Evolutionary conservation across 2,888 invertebrate genomes (phyloP).

Genomic region (Quadroppia sp.): DNA sequence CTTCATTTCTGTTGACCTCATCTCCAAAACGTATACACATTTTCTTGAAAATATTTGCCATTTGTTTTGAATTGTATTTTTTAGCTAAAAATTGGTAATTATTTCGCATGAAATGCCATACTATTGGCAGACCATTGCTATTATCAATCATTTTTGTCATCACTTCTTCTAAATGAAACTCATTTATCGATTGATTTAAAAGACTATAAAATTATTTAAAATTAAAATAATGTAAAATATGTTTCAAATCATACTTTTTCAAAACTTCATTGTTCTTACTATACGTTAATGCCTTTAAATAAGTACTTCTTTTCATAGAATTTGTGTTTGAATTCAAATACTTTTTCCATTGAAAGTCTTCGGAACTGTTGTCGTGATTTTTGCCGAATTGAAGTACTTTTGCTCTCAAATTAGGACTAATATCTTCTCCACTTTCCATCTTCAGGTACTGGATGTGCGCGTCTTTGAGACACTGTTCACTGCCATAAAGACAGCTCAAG

Average conservation of each 20-base stretch:
- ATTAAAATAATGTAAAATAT: no score
- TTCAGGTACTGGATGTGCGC: not conserved
- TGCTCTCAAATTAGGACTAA: conserved; percentile 30
- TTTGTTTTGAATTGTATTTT: conserved; percentile 21
- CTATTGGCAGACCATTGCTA: conserved; percentile 67
- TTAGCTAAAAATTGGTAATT: conserved; percentile 56
- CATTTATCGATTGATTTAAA: conserved; percentile 67
- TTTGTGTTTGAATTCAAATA: not conserved
- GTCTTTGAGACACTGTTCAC: not conserved
- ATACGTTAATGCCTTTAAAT: conserved; percentile 29
- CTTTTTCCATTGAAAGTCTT: conserved; percentile 36
- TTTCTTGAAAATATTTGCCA: not conserved
- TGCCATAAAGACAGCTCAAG: not conserved
- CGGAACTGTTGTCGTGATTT: not conserved
- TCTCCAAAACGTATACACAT: not conserved
- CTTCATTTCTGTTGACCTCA: not conserved
- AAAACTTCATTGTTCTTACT: not conserved
- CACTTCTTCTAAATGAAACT: conserved; percentile 69
- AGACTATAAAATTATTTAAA: no score
- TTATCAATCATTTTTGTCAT: conserved; percentile 65
- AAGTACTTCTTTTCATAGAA: not conserved
- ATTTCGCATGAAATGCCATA: conserved; percentile 76
- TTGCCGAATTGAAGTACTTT: conserved; percentile 17
- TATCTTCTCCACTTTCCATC: not conserved
- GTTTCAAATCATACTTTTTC: conserved; percentile 23